Percentiles rank a stretch among this genome's conserved stretches.
Evolutionary conservation across 1,140 invertebrate species (phyloP).

Genomic region (Monomorium pharaonis): DNA sequence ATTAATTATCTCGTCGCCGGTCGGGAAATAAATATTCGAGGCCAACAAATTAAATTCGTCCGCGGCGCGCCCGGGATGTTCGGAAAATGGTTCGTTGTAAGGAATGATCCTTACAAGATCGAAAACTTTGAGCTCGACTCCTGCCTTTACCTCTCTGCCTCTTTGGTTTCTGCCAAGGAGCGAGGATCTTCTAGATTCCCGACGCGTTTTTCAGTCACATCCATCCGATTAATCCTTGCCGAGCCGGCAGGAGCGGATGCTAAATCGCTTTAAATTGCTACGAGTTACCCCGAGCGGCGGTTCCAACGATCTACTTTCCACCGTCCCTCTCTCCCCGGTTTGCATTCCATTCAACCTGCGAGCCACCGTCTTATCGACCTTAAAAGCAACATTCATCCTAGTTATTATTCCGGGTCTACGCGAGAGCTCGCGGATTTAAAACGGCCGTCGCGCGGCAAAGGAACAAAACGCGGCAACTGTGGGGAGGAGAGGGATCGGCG

Average conservation of each 20-base stretch:
- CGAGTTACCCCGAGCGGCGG: conserved; percentile 60
- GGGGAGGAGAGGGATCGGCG: neutral
- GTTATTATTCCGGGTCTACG: conserved; percentile 62
- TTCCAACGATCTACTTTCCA: conserved; percentile 30
- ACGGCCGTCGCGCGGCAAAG: neutral
- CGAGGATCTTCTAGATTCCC: conserved; percentile 52
- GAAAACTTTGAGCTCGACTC: conserved; percentile 28
- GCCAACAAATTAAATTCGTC: conserved; percentile 35
- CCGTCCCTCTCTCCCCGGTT: neutral
- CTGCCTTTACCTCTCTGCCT: neutral
- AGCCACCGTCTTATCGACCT: conserved; percentile 50
- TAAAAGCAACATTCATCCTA: conserved; percentile 61
- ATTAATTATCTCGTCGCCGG: conserved; percentile 41
- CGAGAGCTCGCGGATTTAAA: conserved; percentile 43
- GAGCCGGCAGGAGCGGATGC: neutral
- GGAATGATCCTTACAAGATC: conserved; percentile 31
- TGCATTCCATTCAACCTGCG: conserved; percentile 26
- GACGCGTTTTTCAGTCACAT: conserved; percentile 64
- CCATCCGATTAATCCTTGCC: conserved; percentile 63
- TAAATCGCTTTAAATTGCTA: conserved; percentile 71
- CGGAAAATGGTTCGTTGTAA: conserved; percentile 20
- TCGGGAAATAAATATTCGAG: conserved; percentile 38
- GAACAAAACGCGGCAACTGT: conserved; percentile 36
- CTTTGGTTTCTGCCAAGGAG: conserved; percentile 39
- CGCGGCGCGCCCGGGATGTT: neutral